Percentiles rank a stretch among this genome's conserved stretches.
Conservation (phyloP, 2,113 vertebrate genomes). For the Uropsilus gracilis region DNA sequence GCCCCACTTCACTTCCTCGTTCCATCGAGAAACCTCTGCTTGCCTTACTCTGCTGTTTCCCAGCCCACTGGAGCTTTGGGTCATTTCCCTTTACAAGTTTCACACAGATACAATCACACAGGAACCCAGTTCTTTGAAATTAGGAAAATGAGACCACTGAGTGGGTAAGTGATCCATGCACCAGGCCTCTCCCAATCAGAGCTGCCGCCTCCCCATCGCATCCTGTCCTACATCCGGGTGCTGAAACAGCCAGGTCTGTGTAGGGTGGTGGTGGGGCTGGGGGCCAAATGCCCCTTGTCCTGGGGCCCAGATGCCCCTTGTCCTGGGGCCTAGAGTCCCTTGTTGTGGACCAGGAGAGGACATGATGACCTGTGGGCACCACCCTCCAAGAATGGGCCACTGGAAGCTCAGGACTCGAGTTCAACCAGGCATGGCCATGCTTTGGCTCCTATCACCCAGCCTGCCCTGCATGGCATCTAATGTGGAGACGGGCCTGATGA, state of each 20-base stretch:
- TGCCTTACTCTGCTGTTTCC: no score
- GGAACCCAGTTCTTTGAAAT: slow-evolving; percentile 99
- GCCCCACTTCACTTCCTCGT: neutral
- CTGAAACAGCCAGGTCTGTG: neutral
- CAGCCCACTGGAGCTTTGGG: neutral
- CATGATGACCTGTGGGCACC: neutral
- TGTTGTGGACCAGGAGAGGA: neutral
- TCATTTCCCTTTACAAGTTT: slow-evolving; percentile 83
- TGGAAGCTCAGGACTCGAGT: neutral
- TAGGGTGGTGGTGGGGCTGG: neutral
- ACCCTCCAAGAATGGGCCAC: neutral
- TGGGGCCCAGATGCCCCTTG: neutral
- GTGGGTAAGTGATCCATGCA: slow-evolving; percentile 90
- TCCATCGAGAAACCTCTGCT: neutral
- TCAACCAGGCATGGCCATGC: neutral
- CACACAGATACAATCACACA: slow-evolving; percentile 97
- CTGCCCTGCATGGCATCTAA: neutral
- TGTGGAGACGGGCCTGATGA: neutral
- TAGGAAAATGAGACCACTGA: slow-evolving; percentile 95
- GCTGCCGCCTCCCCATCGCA: no score
- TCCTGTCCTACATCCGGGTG: neutral
- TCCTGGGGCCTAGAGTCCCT: no score
- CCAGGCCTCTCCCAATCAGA: no score
- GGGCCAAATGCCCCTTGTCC: neutral
- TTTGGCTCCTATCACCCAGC: neutral